A percentile compares a stretch with the other conserved stretches of the same genome.
Evolutionary conservation across 2,888 invertebrate genomes (phyloP).

Genomic region (Caenorhabditis drosophilae): DNA sequence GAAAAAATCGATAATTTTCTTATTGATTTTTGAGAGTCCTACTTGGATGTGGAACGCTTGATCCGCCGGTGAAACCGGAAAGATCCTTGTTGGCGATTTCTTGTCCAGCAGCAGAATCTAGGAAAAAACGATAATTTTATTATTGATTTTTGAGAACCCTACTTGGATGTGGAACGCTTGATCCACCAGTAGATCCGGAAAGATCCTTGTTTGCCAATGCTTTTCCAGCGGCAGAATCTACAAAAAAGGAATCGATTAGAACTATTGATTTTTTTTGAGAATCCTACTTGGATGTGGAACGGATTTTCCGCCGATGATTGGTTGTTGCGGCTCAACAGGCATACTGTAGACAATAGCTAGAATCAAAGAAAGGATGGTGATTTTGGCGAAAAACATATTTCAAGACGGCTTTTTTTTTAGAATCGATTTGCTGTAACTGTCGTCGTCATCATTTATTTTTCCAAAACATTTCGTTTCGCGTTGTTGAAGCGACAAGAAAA

Average conservation of each 20-base stretch:
- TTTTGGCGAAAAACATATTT: background rate
- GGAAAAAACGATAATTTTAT: background rate
- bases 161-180: conserved; percentile 23
- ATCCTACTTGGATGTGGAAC: conserved; percentile 37
- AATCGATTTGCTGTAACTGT: no score
- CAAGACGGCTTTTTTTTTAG: no score
- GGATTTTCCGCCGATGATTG: conserved; percentile 23
- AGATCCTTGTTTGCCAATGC: conserved; percentile 22
- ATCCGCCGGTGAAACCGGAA: conserved; percentile 13
- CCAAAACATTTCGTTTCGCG: no score
- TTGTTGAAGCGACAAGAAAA: no score
- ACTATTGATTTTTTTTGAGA: background rate
- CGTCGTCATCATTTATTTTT: no score
- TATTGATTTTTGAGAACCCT: background rate
- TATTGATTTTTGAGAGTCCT: background rate
- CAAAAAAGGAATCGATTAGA: background rate
- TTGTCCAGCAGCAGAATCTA: conserved; percentile 12
- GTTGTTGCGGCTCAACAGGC: background rate
- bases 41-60: conserved; percentile 22
- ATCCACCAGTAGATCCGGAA: conserved; percentile 7
- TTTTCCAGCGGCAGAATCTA: conserved; percentile 38
- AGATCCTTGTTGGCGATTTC: conserved; percentile 24
- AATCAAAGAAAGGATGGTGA: background rate
- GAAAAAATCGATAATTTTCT: background rate
- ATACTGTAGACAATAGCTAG: background rate